Evolutionary conservation across 2,797 vertebrate species (phyloP), one percentile per base, ranked within the genome.

Genomic region (Tympanoctomys barrerae): DNA sequence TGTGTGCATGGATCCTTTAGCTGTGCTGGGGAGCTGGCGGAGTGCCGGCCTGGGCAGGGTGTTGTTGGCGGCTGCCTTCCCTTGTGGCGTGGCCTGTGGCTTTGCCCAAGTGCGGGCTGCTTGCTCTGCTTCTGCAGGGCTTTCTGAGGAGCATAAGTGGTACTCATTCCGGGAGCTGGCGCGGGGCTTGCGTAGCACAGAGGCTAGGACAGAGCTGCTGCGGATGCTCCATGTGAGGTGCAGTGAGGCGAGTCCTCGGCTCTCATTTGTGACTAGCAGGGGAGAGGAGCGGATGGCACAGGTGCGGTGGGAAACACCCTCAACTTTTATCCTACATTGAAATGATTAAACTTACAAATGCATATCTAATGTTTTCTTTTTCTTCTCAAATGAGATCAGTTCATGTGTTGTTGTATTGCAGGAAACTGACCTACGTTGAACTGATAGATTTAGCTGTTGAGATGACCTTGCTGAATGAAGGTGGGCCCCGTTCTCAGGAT

Each of bases 221-320:
- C 78, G 36, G 24, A 42, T 81, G 84, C 92, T 87, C 89, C 87
- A 78, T 54, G 0, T 39, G 13, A 70, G 75, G 83, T 52, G 68
- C 66, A 83, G 42, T 42, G 42, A 42, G 75, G 28, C 73, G 75
- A 91, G 8, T 79, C 36, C 0, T 13, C 62, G 57, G 22, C 57
- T 97, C 92, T 94, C 73, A 39, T 91, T 90, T 77, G 59, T 90
- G 85, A 82, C 18, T 86, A 75, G 64, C 93, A 85, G 59, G 77
- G 64, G 7, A 6, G 28, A 78, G 33, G 49, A 42, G 31, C 26
- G 77, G 80, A 18, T 39, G 78, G 19, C 11, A 28, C 16, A 7
- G 7, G 7, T 28, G 46, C 87, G 26, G 39, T 88, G 6, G 33
- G 86, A 42, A 42, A 42, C 42, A 42, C 3, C 42, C 42, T 42